Evolutionary conservation across 2,888 invertebrate species (phyloP).

Genomic region (Lissonota sp.): DNA sequence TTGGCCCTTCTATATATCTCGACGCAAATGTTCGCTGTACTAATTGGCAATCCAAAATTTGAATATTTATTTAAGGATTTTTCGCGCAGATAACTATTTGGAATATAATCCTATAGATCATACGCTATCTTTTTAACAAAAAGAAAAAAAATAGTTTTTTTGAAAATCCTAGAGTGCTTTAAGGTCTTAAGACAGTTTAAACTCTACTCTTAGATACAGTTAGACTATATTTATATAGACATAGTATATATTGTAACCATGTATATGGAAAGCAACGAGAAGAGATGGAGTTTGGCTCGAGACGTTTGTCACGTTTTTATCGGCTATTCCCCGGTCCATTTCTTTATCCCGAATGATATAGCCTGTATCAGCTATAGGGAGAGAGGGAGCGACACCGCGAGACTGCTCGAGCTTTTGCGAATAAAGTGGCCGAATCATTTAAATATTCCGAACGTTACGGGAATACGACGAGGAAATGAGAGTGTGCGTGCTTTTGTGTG

Average conservation of each 20-base stretch:
- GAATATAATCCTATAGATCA: no score
- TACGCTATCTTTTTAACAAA: no score
- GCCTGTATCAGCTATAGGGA: constrained; percentile 17
- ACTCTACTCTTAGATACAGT: no score
- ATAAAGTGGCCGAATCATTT: constrained; percentile 63
- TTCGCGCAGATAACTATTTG: no score
- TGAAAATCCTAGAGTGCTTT: no score
- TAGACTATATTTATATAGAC: no score
- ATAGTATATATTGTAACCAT: not conserved
- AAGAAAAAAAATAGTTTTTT: no score
- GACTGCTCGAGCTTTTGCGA: constrained; percentile 32
- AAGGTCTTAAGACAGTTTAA: no score
- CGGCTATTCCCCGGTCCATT: constrained; percentile 55
- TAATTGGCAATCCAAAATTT: no score
- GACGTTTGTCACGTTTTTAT: constrained; percentile 64
- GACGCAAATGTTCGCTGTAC: no score
- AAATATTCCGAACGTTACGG: constrained; percentile 67
- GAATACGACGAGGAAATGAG: constrained; percentile 17
- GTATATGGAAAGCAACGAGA: not conserved
- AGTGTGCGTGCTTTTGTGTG: not conserved
- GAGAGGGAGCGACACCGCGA: constrained; percentile 15
- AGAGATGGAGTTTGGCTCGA: constrained; percentile 38
- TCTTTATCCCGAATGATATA: constrained; percentile 58
- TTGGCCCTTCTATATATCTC: no score
- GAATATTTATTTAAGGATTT: no score